Conservation (phyloP, 2,113 vertebrate genomes). For the Trichomycterus rosablanca region DNA sequence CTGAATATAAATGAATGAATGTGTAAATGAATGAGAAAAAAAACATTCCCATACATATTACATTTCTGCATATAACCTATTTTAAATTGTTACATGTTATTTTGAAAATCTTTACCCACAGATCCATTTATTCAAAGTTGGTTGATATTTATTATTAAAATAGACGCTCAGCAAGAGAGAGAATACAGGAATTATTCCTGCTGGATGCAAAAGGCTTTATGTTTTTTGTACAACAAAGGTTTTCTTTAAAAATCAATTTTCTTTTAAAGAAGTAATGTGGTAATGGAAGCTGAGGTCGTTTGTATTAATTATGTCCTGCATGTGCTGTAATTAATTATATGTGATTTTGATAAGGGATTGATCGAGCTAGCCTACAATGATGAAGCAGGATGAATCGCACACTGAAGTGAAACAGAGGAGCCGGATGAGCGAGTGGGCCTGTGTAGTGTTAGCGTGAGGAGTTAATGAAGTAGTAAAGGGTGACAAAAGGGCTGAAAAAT, state of each 20-base stretch:
- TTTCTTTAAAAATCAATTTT: conserved; percentile 51
- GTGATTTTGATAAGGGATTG: conserved; percentile 58
- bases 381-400: conserved; percentile 42
- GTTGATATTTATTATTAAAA: too few relatives aligned
- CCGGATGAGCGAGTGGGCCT: neutral
- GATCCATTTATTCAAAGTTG: too few relatives aligned
- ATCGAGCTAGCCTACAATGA: conserved; percentile 49
- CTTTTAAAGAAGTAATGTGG: conserved; percentile 41
- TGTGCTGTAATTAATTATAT: conserved; percentile 57
- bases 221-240: conserved; percentile 41
- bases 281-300: conserved; percentile 51
- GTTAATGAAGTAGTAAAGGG: neutral
- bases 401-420: conserved; percentile 34
- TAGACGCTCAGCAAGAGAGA: conserved; percentile 12
- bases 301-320: conserved; percentile 58
- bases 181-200: conserved; percentile 36
- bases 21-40: too few relatives aligned
- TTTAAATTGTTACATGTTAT: too few relatives aligned
- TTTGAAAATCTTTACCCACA: too few relatives aligned
- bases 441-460: neutral
- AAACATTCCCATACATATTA: too few relatives aligned
- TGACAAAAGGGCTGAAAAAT: conserved; percentile 9
- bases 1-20: too few relatives aligned
- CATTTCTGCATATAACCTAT: too few relatives aligned
- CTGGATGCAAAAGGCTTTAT: conserved; percentile 41